phyloP scores from a whole-genome alignment of 2,888 invertebrate genomes.

The Hydroisotoma schaefferi region DNA sequence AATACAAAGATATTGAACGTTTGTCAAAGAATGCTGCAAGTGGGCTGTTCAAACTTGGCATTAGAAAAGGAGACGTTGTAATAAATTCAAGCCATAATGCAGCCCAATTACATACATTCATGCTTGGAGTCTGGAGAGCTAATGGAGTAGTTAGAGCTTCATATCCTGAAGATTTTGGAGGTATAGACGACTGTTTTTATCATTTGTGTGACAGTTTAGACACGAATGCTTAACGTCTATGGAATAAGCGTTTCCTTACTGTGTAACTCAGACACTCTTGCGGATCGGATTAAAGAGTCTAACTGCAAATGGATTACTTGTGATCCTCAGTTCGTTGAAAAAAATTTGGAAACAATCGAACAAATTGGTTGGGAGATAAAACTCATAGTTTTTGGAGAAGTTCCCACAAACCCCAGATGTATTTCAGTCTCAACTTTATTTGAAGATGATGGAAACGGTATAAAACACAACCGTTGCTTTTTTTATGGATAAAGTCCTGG shows the following conservation, averaged over 20 bases:
- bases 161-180: conserved; percentile 41
- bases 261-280: conserved; percentile 15
- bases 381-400: conserved; percentile 32
- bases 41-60: conserved; percentile 21
- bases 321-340: conserved; percentile 15
- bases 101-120: conserved; percentile 35
- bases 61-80: conserved; percentile 33
- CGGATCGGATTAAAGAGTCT: conserved; percentile 31
- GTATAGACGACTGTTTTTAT: too few relatives aligned
- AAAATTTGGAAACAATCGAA: conserved; percentile 13
- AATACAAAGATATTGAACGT: conserved; percentile 18
- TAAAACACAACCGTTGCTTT: not conserved
- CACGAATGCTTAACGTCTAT: not conserved
- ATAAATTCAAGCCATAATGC: conserved; percentile 34
- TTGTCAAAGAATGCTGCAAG: conserved; percentile 27
- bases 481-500: too few relatives aligned
- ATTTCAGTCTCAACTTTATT: conserved; percentile 24
- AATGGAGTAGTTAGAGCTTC: conserved; percentile 32
- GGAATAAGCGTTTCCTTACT: not conserved
- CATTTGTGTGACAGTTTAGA: too few relatives aligned
- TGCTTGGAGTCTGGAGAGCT: conserved; percentile 38
- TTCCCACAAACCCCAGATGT: conserved; percentile 2
- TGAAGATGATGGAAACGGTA: conserved; percentile 26
- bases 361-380: conserved; percentile 30
- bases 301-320: conserved; percentile 34